These are phyloP conservation scores for Phthorimaea operculella DNA, from an alignment of 1,140 invertebrate genomes.

Conservation along the genomic window DNA sequence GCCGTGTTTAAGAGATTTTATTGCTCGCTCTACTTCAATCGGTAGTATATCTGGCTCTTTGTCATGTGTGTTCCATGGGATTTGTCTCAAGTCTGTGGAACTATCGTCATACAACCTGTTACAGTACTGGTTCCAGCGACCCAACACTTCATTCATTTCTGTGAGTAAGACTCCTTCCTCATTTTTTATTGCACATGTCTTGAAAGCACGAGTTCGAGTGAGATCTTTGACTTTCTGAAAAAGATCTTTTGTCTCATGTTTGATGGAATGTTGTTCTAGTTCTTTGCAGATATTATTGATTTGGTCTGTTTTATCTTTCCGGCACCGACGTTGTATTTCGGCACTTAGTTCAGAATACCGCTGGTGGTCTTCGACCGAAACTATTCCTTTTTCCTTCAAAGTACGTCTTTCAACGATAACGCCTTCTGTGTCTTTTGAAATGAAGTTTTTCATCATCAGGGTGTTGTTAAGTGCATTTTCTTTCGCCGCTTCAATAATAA, in stretches of 20 bases:
- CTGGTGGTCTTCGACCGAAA: neutral
- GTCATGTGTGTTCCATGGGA: neutral
- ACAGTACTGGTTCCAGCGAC: neutral
- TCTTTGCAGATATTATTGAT: neutral
- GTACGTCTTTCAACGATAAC: too few species aligned
- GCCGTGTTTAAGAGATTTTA: neutral
- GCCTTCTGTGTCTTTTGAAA: too few species aligned
- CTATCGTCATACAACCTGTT: neutral
- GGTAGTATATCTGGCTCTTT: slow-evolving; percentile 2
- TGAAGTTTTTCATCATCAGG: too few species aligned
- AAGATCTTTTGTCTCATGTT: neutral
- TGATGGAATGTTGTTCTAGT: neutral
- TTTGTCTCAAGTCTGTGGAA: neutral
- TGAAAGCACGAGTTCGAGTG: neutral
- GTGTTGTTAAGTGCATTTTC: too few species aligned
- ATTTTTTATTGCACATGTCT: neutral
- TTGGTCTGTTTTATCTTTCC: neutral
- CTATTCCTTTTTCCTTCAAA: neutral
- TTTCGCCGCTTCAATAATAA: too few species aligned
- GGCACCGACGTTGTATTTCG: neutral
- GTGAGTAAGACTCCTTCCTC: neutral
- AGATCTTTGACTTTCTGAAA: slow-evolving; percentile 1
- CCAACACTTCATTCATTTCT: neutral
- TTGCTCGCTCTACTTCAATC: neutral
- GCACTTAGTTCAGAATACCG: neutral